A percentile compares a stretch with the other conserved stretches of the same genome.
phyloP scores from a whole-genome alignment of 2,888 invertebrate species.

The Hirtodrosophila alboralis region DNA sequence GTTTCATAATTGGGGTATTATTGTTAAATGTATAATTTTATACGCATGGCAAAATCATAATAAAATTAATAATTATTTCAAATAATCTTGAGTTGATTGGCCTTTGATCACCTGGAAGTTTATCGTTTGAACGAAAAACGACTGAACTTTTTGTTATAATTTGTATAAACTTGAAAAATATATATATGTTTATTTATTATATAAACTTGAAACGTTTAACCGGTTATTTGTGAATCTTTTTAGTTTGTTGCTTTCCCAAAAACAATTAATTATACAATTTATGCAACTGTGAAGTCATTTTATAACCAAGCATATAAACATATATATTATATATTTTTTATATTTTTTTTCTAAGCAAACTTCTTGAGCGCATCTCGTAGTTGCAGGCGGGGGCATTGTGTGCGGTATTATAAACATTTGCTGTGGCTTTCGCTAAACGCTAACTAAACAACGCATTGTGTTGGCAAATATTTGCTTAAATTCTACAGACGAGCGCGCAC shows the following conservation, averaged over 20 bases:
- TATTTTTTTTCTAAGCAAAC: slow-evolving; percentile 14
- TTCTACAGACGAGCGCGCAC: slow-evolving; percentile 21
- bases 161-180: slow-evolving; percentile 15
- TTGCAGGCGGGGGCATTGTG: slow-evolving; percentile 2
- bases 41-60: slow-evolving; percentile 14
- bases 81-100: slow-evolving; percentile 61
- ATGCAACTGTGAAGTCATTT: slow-evolving; percentile 26
- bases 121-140: slow-evolving; percentile 13
- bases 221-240: slow-evolving; percentile 49
- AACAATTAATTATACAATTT: slow-evolving; percentile 62
- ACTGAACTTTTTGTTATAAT: slow-evolving; percentile 44
- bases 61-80: slow-evolving; percentile 25
- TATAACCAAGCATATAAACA: slow-evolving; percentile 9
- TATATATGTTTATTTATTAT: slow-evolving; percentile 18
- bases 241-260: slow-evolving; percentile 46
- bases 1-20: slow-evolving; percentile 24
- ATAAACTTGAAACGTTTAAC: slow-evolving; percentile 64
- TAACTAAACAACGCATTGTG: slow-evolving; percentile 53
- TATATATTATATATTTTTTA: neutral
- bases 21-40: slow-evolving; percentile 20
- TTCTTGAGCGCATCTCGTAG: slow-evolving; percentile 58
- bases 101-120: slow-evolving; percentile 50
- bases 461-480: slow-evolving; percentile 59
- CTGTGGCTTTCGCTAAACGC: slow-evolving; percentile 55
- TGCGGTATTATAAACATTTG: slow-evolving; percentile 4